Percentiles rank a stretch among this genome's conserved stretches.
Conservation (phyloP, 2,888 invertebrate species). For the Zaprionus obscuricornis region DNA sequence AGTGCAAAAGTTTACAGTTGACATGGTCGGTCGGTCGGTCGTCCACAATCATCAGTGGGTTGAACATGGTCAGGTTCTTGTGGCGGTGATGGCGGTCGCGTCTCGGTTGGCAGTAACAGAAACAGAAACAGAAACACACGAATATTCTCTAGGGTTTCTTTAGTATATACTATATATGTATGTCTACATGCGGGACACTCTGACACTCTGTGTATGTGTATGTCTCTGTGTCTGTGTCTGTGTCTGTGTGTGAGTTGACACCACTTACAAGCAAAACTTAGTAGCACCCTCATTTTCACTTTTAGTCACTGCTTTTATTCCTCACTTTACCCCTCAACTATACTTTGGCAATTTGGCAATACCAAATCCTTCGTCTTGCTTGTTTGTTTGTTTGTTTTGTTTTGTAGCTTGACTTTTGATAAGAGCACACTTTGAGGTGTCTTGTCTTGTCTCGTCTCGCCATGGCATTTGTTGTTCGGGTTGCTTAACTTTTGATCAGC, state of each 20-base stretch:
- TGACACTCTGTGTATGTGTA: slow-evolving; percentile 6
- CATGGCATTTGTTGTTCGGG: slow-evolving; percentile 46
- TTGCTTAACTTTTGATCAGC: slow-evolving; percentile 73
- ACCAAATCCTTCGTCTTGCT: no score
- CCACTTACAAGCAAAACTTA: slow-evolving; percentile 53
- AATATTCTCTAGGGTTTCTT: neutral
- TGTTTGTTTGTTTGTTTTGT: no score
- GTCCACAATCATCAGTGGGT: slow-evolving; percentile 47
- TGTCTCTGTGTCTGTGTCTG: slow-evolving; percentile 10
- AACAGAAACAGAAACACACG: neutral
- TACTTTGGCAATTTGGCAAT: no score
- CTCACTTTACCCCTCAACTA: neutral
- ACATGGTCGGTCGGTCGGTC: slow-evolving; percentile 33
- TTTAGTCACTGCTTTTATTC: neutral
- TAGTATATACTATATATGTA: no score
- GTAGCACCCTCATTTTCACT: slow-evolving; percentile 51
- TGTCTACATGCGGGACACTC: no score
- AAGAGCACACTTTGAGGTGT: no score
- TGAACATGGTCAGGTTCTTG: slow-evolving; percentile 55
- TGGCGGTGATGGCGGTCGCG: slow-evolving; percentile 50
- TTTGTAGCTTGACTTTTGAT: no score
- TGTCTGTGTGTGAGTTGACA: slow-evolving; percentile 10
- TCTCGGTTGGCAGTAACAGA: slow-evolving; percentile 29
- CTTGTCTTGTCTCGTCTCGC: slow-evolving; percentile 21
- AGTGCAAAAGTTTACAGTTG: neutral